These are phyloP conservation scores for Heteractis magnifica DNA, from an alignment of 92 coral and sea anemone genomes.

Conservation along the genomic window DNA sequence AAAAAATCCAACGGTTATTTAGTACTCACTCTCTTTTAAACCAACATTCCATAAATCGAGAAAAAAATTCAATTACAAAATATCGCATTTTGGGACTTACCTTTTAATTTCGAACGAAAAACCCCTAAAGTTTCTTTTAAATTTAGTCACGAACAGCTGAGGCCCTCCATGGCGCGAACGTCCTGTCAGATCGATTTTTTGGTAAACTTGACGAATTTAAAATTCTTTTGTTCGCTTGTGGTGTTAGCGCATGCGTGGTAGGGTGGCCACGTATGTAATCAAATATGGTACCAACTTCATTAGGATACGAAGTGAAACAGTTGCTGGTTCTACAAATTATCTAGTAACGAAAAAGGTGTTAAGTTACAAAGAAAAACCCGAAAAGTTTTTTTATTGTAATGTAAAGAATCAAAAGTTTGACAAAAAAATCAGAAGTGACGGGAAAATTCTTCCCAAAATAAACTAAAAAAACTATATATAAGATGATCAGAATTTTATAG, in stretches of 20 bases:
- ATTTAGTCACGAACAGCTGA: conserved; percentile 9
- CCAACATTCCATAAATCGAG: conserved; percentile 6
- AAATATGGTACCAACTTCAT: conserved; percentile 55
- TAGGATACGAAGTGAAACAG: conserved; percentile 1
- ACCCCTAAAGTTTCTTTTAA: neutral
- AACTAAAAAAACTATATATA: too few species aligned
- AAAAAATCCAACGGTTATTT: conserved; percentile 34
- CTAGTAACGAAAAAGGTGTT: conserved; percentile 17
- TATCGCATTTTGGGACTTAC: neutral
- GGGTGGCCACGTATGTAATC: conserved; percentile 83
- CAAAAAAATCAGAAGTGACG: neutral
- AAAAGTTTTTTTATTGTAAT: neutral
- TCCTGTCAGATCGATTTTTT: conserved; percentile 50
- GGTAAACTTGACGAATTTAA: conserved; percentile 48
- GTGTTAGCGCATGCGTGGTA: conserved; percentile 66
- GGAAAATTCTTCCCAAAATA: neutral
- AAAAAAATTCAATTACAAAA: neutral
- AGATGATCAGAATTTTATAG: too few species aligned
- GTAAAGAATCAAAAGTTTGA: neutral
- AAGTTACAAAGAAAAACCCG: neutral
- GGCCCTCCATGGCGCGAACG: conserved; percentile 50
- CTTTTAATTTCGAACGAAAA: conserved; percentile 7
- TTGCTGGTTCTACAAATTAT: conserved; percentile 21
- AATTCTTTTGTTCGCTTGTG: conserved; percentile 73
- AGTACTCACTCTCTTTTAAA: conserved; percentile 4